Base-by-base conservation (phyloP, 1,140 invertebrate species). In the Hylaeus anthracinus region DNA sequence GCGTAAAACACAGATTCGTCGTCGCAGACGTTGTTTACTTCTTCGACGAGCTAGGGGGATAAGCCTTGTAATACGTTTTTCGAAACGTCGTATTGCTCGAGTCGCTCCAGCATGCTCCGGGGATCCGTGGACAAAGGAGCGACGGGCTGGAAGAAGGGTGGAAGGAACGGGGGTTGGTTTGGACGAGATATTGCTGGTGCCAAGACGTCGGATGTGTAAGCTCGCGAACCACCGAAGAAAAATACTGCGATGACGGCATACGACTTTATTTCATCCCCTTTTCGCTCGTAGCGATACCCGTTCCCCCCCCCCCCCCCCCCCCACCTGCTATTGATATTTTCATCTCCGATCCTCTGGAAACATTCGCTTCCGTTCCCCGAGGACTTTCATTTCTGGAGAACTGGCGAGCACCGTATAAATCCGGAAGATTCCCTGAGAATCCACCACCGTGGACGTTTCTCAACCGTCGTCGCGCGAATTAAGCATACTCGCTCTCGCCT, bases 21-120 rank as follows among this genome's bases (percentile, higher is more conserved):
- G 26, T 45, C 48, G 5, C 9, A 26, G 45, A 48, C 69, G 65
- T 72, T 75, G 82, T 79, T 85, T 85, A 77, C 80, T 81, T 80
- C 83, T 56, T 72, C 51, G 82, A 61, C 64, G 65, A 73, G 72
- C 73, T 15, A 66, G 61, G 84, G 66, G 61, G 84, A 85, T 86
- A 85, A 86, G 81, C 55, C 83, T 26, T 72, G 75, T 85, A 85
- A 86, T 86, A 86, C 83, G 83, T 85, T 86, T 74, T 64, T 86
- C 72, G 79, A 82, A 82, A 86, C 73, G 83, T 48, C 79, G 83
- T 55, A 73, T 78, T 64, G 69, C 70, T 39, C 51, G 69, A 51
- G 61, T 85, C 83, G 81, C n/a, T 51, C 76, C 51, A 58, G 61
- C 69, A 63, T 37, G 48, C 55, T 41, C 51, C 66, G 69, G 71